Base-by-base conservation (phyloP, 2,113 vertebrate genomes). In the Lathamus discolor region DNA sequence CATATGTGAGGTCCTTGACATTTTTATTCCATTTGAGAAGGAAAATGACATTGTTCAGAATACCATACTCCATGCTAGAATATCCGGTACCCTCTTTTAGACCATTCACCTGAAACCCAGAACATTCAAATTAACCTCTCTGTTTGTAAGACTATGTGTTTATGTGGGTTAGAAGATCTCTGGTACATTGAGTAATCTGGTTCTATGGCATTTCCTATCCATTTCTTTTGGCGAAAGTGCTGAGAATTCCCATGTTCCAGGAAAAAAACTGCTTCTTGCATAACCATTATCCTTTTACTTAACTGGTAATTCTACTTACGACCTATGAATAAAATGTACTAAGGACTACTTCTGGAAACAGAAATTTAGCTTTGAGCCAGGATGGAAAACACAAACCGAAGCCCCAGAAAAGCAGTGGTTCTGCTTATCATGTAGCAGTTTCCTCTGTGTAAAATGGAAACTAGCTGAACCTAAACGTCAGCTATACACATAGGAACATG, bases 11-110 rank as follows among this genome's bases (percentile, higher is more conserved):
- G n/a, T 20, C 31, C 74, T 63, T 86, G 80, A 59, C 37, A 44
- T 54, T 92, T 93, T 86, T 74, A 74, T 70, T 85, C 74, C 37
- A 20, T 70, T 91, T 54, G 39, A 90, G 91, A 95, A 83, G 54
- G 79, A 82, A 91, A 59, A 89, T 63, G 13, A 17, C 12, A 4
- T 74, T 83, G 37, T 67, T 94, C 12, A 31, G 46, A 72, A 41
- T 39, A 63, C 11, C 14, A 4, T 27, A 25, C 13, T 54, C 23
- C 11, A 13, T 54, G 22, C 66, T 64, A 33, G 74, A 90, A 48
- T 68, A 82, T 33, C 61, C 27, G 79, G 13, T 39, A 51, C 39
- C 35, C 52, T 35, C 5, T 67, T 86, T 78, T 69, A 46, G 37
- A 57, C 37, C 27, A 67, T 92, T 70, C 73, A 1, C 75, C 69